phyloP scores from a whole-genome alignment of 92 coral and sea anemone genomes.

The Chrysogorgia sp. region DNA sequence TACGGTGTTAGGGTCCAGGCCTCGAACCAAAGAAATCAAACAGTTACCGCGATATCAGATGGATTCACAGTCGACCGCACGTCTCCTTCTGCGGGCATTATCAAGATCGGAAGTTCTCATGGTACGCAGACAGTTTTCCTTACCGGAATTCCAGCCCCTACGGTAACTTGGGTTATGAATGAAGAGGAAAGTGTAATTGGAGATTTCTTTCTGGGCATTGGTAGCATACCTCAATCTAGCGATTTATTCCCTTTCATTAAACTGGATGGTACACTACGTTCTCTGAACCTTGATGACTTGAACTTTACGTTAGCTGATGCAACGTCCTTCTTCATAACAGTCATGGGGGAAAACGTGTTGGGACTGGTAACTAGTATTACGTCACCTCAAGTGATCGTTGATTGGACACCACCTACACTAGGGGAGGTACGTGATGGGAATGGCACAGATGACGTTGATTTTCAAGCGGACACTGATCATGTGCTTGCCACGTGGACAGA shows the following conservation, averaged over 20 bases:
- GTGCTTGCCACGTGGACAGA: conserved; percentile 83
- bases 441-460: conserved; percentile 68
- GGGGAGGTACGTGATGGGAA: conserved; percentile 88
- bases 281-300: conserved; percentile 67
- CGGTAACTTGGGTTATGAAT: conserved; percentile 81
- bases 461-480: conserved; percentile 54
- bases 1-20: conserved; percentile 91
- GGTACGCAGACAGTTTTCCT: conserved; percentile 71
- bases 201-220: conserved; percentile 72
- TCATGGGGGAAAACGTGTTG: conserved; percentile 78
- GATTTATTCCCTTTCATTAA: conserved; percentile 66
- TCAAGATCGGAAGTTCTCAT: conserved; percentile 66
- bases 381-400: conserved; percentile 88
- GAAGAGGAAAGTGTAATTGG: conserved; percentile 87
- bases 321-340: conserved; percentile 71
- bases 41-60: conserved; percentile 77
- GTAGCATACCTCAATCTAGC: conserved; percentile 73
- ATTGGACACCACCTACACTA: conserved; percentile 82
- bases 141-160: conserved; percentile 73
- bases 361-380: conserved; percentile 78
- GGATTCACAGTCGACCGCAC: conserved; percentile 93
- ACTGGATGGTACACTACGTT: conserved; percentile 62
- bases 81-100: conserved; percentile 64
- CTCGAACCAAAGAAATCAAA: conserved; percentile 72
- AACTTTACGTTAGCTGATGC: conserved; percentile 79